phyloP scores from a whole-genome alignment of 2,113 vertebrate genomes.

The Sphaerodactylus townsendi region DNA sequence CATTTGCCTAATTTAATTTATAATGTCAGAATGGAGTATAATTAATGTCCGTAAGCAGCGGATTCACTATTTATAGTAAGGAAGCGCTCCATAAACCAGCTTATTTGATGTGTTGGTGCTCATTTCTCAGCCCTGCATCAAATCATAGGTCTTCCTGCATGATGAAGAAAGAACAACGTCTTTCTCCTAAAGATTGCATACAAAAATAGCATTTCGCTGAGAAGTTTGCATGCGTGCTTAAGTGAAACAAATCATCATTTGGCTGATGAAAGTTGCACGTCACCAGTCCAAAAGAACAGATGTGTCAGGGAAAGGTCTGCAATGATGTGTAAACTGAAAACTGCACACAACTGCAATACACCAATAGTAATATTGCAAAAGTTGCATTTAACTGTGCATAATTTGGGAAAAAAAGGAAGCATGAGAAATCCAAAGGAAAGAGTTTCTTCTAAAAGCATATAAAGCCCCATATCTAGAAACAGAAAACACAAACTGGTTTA shows the following conservation, averaged over 20 bases:
- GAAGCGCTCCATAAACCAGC: conserved; percentile 43
- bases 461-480: not conserved
- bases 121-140: conserved; percentile 29
- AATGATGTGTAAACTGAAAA: not conserved
- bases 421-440: conserved; percentile 2
- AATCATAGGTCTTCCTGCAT: conserved; percentile 45
- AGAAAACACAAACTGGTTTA: not conserved
- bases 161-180: not conserved
- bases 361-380: conserved; percentile 24
- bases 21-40: conserved; percentile 44
- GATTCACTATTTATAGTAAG: conserved; percentile 37
- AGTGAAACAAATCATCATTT: not conserved
- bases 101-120: conserved; percentile 23
- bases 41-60: conserved; percentile 47
- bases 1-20: not conserved
- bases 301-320: not conserved
- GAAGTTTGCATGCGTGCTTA: not conserved
- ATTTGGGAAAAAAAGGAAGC: conserved; percentile 22
- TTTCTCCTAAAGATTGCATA: not conserved
- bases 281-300: not conserved
- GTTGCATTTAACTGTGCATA: not conserved
- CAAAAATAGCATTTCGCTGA: conserved; percentile 5
- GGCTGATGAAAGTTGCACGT: not conserved
- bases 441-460: conserved; percentile 22
- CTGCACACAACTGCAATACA: not conserved